phyloP scores from a whole-genome alignment of 2,113 vertebrate genomes.

The Pteronura brasiliensis region DNA sequence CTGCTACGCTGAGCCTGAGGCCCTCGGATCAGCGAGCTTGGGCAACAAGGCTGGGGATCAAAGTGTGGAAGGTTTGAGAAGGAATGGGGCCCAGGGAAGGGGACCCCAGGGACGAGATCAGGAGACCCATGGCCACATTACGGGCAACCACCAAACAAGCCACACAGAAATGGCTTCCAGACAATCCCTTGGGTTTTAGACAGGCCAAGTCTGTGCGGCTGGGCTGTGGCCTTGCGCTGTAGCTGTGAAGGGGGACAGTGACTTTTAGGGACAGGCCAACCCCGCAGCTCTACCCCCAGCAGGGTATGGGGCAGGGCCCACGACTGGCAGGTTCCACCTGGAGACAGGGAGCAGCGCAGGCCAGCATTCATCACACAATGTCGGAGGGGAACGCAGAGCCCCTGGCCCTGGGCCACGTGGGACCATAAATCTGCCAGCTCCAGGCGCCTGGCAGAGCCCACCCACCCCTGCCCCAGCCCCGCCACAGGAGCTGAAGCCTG shows the following conservation, averaged over 20 bases:
- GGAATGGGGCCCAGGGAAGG: not conserved
- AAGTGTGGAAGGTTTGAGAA: not conserved
- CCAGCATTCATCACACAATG: not conserved
- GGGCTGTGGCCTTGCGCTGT: accelerated
- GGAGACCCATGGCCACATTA: not conserved
- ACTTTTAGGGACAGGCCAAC: accelerated
- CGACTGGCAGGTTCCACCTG: not conserved
- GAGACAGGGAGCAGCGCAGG: not conserved
- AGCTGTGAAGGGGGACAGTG: not conserved
- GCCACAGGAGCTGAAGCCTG: not conserved
- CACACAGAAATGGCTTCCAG: accelerated
- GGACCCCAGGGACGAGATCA: accelerated
- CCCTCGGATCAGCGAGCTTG: not conserved
- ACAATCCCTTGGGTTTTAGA: not conserved
- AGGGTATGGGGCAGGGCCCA: not conserved
- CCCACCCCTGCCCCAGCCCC: not conserved
- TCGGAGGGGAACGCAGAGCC: not conserved
- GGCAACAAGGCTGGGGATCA: not conserved
- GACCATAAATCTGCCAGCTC: not conserved
- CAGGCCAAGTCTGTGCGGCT: not conserved
- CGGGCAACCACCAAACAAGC: not conserved
- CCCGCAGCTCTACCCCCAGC: not conserved
- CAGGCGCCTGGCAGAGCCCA: accelerated
- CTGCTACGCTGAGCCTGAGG: not conserved
- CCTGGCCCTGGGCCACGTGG: not conserved